Conservation (phyloP, 2,797 vertebrate species). For the Cossypha niveicapilla region DNA sequence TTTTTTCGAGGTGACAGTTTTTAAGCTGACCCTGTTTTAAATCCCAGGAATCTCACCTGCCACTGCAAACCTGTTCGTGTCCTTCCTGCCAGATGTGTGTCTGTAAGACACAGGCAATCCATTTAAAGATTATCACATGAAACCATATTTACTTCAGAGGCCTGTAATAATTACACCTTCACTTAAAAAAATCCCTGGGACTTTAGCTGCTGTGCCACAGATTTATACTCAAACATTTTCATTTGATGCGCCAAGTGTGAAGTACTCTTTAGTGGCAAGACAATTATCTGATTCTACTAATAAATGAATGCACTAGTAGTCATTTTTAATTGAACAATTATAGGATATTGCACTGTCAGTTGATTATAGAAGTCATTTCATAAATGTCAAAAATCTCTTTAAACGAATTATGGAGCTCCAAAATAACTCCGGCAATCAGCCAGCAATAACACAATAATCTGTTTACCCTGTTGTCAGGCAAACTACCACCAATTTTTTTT, state of each 20-base stretch:
- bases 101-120: conserved; percentile 52
- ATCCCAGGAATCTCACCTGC: neutral
- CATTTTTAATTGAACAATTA: conserved; percentile 96
- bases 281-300: conserved; percentile 89
- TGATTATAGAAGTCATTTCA: conserved; percentile 85
- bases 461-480: conserved; percentile 81
- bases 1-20: neutral
- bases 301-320: conserved; percentile 88
- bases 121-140: conserved; percentile 71
- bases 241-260: conserved; percentile 81
- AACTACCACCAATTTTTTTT: conserved; percentile 59
- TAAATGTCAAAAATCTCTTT: conserved; percentile 96
- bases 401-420: conserved; percentile 89
- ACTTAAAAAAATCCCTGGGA: conserved; percentile 76
- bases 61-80: neutral
- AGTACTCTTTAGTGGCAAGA: conserved; percentile 85
- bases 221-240: conserved; percentile 81
- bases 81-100: conserved; percentile 29
- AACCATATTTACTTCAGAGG: conserved; percentile 76
- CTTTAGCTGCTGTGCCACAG: conserved; percentile 74
- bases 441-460: conserved; percentile 82
- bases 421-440: conserved; percentile 85
- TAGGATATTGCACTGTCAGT: conserved; percentile 84
- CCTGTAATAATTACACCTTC: conserved; percentile 77
- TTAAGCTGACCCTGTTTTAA: neutral